These are phyloP conservation scores for Hetaerina titia DNA, from an alignment of 2,888 invertebrate species.

Conservation along the genomic window DNA sequence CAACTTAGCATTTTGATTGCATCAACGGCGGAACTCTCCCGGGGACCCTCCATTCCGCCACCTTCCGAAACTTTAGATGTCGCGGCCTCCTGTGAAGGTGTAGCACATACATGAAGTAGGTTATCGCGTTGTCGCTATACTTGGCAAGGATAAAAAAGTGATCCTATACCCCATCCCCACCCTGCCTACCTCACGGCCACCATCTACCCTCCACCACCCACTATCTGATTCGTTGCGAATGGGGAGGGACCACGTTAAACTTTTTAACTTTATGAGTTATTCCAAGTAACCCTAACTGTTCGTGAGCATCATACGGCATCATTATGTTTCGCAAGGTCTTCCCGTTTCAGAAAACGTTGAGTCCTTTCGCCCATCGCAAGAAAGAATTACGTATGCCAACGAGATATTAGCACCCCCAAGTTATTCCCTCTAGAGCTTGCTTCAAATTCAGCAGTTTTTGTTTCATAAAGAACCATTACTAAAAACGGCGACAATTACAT, in stretches of 20 bases:
- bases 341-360: neutral
- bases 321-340: neutral
- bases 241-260: neutral
- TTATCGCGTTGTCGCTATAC: neutral
- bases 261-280: neutral
- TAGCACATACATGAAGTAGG: neutral
- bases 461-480: no score
- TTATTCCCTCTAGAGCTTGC: no score
- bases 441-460: no score
- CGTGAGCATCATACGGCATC: neutral
- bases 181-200: neutral
- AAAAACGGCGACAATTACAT: no score
- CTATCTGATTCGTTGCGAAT: neutral
- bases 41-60: neutral
- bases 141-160: neutral
- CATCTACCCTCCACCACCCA: neutral
- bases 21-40: conserved; percentile 1
- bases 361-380: neutral
- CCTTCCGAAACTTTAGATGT: neutral
- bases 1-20: neutral
- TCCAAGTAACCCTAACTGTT: neutral
- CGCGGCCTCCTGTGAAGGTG: neutral
- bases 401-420: no score
- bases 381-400: neutral
- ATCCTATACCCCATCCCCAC: neutral